Evolutionary conservation across 2,113 vertebrate genomes (phyloP), one percentile per base, ranked within the genome.

Genomic region (Panthera leo): DNA sequence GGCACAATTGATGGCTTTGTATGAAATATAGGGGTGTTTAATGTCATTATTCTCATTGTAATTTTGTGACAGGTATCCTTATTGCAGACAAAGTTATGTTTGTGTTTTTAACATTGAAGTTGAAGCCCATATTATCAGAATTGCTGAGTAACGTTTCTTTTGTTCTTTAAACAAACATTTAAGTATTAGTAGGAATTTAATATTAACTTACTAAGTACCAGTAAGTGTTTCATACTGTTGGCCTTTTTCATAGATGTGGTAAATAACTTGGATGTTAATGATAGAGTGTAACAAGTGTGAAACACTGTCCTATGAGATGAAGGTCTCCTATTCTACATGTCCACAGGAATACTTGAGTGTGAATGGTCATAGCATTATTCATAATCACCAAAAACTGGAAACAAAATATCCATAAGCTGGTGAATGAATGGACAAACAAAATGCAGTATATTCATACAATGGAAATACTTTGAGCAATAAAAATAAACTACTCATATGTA

Each of bases 171-270:
- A 53, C 48, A 71, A 91, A 73, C 42, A 92, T 55, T 55, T 76
- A 90, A 83, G 9, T 92, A 76, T 55, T 58, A 83, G 29, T 85
- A 95, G 80, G 13, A 88, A 80, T 88, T 94, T 80, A 94, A 68
- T 87, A 80, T 34, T 61, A 27, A 13, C 45, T 93, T 86, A 39
- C 2, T 91, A 63, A 91, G 21, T 78, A 85, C 25, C 36, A 68
- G 31, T 36, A 89, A 70, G 34, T 82, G 27, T 67, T 42, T 86
- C 73, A 65, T 88, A 65, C 29, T 87, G 42, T 87, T 95, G n/a
- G 29, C 65, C 71, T 19, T 93, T 84, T 75, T 89, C 31, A 67
- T 80, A 80, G 48, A 45, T 78, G 39, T 94, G 51, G 75, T 75
- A 82, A 78, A 48, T 96, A 93, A 61, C 61, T 78, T 89, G 58